Evolutionary conservation across 2,888 invertebrate species (phyloP), one percentile per base, ranked within the genome.

Genomic region (Epinotia demarniana): DNA sequence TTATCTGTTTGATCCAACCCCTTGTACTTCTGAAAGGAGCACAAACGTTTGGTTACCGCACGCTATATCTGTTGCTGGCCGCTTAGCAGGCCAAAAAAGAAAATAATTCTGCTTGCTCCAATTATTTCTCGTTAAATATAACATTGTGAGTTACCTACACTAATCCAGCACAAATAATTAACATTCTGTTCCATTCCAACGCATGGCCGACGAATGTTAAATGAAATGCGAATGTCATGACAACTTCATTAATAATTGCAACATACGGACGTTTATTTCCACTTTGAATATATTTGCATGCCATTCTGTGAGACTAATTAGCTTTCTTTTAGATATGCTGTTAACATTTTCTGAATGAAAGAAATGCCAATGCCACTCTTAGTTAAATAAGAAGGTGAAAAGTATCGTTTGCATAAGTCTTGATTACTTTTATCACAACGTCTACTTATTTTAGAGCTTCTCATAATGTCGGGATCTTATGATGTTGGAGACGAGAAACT

Each of bases 291-390:
- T 33, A 66, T 75, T 70, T 39, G 61, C 71, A 70, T 70, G 58
- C 2, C 18, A 60, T 55, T 27, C 53, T 0, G 33, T 53, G 64
- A 49, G 16, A 53, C 53, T 23, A 55, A 75, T 66, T 71, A 43
- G 61, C 75, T 75, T 71, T 71, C 75, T 66, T 64, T 66, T 71
- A 43, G 53, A 71, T 71, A 66, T 70, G 60, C 63, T 16, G 64
- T 60, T 33, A 55, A 61, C 70, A 53, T 75, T 69, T 69, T 55
- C 16, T 67, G 13, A 70, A 61, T 18, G 43, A 55, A 61, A 62
- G 55, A 72, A 55, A 57, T 43, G 5, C 9, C 11, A 43, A n/a
- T 53, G n/a, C 16, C 16, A n/a, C 53, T n/a, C 8, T 49, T 49
- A n/a, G 66, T 27, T 66, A 53, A 53, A 19, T 66, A 66, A 66